Percentiles rank a stretch among this genome's conserved stretches.
Conservation (phyloP, 2,888 invertebrate species). For the Raillietiella orientalis region DNA sequence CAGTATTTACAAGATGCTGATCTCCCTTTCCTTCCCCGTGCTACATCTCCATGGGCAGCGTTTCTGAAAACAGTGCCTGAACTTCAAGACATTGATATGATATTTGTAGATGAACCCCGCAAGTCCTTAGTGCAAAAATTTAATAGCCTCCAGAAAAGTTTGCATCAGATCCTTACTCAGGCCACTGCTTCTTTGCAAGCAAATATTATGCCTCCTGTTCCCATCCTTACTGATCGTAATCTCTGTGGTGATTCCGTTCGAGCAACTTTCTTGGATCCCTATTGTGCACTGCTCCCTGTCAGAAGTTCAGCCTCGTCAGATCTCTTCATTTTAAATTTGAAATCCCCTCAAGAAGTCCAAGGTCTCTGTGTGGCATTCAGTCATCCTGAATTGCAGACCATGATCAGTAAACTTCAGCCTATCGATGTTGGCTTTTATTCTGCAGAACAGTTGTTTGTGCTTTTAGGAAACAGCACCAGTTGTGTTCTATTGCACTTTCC, state of each 20-base stretch:
- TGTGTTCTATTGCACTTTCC: slow-evolving; percentile 20
- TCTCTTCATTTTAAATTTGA: slow-evolving; percentile 16
- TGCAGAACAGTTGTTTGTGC: slow-evolving; percentile 29
- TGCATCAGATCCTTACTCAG: slow-evolving; percentile 33
- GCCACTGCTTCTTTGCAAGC: too few relatives aligned
- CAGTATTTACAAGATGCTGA: slow-evolving; percentile 51
- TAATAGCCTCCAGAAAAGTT: slow-evolving; percentile 26
- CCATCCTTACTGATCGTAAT: too few relatives aligned
- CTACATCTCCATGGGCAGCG: slow-evolving; percentile 22
- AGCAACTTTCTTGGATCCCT: too few relatives aligned
- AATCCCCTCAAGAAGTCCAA: slow-evolving; percentile 19
- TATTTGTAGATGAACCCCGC: slow-evolving; percentile 37
- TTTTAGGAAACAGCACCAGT: slow-evolving; percentile 18
- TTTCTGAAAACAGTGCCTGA: slow-evolving; percentile 39
- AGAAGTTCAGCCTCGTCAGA: slow-evolving; percentile 4
- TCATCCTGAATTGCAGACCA: too few relatives aligned
- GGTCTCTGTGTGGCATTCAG: slow-evolving; percentile 20
- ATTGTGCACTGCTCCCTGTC: too few relatives aligned
- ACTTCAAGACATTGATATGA: slow-evolving; percentile 28
- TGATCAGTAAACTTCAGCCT: too few relatives aligned
- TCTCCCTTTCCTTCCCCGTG: slow-evolving; percentile 22
- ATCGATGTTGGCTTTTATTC: slow-evolving; percentile 45
- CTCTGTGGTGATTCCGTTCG: too few relatives aligned
- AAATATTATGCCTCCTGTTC: too few relatives aligned
- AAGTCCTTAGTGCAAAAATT: slow-evolving; percentile 53